Evolutionary conservation across 2,113 vertebrate genomes (phyloP).

Genomic region (Oxygymnocypris stewartii): DNA sequence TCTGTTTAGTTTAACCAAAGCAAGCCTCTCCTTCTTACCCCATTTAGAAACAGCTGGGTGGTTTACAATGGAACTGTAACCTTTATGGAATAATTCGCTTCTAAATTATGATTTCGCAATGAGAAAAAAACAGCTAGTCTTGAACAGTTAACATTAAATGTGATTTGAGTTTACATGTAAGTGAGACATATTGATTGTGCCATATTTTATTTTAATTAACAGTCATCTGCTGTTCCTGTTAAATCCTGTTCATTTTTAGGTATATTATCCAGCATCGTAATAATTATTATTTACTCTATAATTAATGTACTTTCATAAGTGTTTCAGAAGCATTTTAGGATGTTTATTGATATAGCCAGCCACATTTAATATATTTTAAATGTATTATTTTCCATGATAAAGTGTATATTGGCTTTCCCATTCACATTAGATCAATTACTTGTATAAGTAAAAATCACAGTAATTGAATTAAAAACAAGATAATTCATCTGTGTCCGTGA

Average conservation of each 20-base stretch:
- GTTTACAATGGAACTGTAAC: conserved; percentile 38
- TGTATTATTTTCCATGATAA: background rate
- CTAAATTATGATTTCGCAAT: conserved; percentile 22
- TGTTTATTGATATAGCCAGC: background rate
- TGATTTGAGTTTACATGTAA: conserved; percentile 1
- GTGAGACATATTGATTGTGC: background rate
- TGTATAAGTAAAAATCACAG: background rate
- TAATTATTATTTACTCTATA: background rate
- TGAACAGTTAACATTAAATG: background rate
- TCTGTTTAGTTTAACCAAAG: conserved; percentile 48
- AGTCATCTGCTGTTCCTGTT: background rate
- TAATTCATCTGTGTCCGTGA: background rate
- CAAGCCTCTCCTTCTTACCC: conserved; percentile 35
- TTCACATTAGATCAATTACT: background rate
- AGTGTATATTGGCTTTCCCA: background rate
- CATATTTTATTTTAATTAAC: background rate
- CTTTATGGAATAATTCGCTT: conserved; percentile 41
- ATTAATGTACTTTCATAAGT: background rate
- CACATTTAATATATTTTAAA: background rate
- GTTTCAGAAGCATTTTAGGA: background rate
- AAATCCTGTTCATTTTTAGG: background rate
- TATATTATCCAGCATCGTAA: background rate
- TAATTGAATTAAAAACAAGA: background rate
- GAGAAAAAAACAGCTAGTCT: conserved; percentile 6
- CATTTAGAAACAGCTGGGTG: conserved; percentile 48